A percentile compares a stretch with the other conserved stretches of the same genome.
Evolutionary conservation across 2,888 invertebrate species (phyloP).

Genomic region (Norana najaformis): DNA sequence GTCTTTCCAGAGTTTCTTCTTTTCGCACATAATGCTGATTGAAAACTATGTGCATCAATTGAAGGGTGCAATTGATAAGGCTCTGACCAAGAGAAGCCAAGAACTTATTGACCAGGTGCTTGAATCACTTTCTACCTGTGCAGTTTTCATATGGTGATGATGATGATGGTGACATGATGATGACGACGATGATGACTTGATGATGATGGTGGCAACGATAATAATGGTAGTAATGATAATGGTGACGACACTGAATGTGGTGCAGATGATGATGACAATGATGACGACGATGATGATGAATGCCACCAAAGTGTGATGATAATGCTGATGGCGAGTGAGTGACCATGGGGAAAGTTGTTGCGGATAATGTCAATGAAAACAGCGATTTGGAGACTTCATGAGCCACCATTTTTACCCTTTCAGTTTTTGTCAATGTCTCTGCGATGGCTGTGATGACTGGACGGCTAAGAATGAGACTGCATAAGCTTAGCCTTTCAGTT

Average conservation of each 20-base stretch:
- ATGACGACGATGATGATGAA: no score
- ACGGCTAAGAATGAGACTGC: no score
- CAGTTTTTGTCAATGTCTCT: no score
- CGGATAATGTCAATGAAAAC: no score
- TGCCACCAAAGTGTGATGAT: no score
- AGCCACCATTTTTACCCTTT: no score
- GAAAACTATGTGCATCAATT: constrained; percentile 64
- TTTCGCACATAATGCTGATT: constrained; percentile 73
- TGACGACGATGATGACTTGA: background rate
- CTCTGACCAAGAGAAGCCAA: constrained; percentile 68
- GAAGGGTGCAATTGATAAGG: constrained; percentile 71
- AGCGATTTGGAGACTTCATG: no score
- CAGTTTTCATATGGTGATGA: background rate
- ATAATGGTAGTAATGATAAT: background rate
- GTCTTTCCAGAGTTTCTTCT: constrained; percentile 69
- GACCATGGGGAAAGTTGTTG: no score
- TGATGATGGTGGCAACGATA: background rate
- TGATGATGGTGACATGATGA: background rate
- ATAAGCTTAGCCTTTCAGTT: no score
- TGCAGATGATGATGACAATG: background rate
- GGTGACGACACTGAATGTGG: no score
- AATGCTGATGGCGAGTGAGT: no score
- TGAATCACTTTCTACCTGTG: background rate
- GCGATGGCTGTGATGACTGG: no score
- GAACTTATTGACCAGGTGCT: constrained; percentile 66